Conservation (phyloP, 1,140 invertebrate species). For the Drosophila pachea region DNA sequence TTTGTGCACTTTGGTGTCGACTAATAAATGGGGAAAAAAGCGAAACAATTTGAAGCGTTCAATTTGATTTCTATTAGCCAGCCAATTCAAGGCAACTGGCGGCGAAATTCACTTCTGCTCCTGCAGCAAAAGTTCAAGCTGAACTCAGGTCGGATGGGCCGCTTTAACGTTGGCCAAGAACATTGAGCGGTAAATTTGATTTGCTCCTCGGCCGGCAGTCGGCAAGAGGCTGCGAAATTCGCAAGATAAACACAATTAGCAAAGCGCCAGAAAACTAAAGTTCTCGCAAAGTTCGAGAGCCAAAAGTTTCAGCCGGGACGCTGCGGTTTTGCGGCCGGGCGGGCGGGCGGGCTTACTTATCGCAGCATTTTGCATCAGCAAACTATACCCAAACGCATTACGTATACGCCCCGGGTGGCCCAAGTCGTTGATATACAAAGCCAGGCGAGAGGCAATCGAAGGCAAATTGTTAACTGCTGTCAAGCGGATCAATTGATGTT, state of each 20-base stretch:
- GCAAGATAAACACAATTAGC: conserved; percentile 54
- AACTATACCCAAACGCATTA: background rate
- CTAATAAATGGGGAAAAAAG: background rate
- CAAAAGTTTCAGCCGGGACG: background rate
- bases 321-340: background rate
- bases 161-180: conserved; percentile 12
- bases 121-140: background rate
- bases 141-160: background rate
- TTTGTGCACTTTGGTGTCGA: no score
- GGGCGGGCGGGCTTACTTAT: background rate
- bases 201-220: background rate
- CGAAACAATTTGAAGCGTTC: conserved; percentile 31
- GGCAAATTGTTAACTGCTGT: background rate
- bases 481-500: background rate
- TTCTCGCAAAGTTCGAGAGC: conserved; percentile 15
- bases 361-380: background rate
- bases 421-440: background rate
- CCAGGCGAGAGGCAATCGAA: background rate
- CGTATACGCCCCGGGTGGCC: background rate
- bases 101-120: background rate
- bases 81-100: background rate
- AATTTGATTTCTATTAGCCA: conserved; percentile 24
- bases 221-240: conserved; percentile 1
- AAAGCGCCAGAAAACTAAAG: conserved; percentile 22
- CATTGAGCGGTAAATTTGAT: conserved; percentile 36